Percentiles rank a stretch among this genome's conserved stretches.
These are phyloP conservation scores for Salticus scenicus DNA, from an alignment of 2,888 invertebrate genomes.

Conservation along the genomic window DNA sequence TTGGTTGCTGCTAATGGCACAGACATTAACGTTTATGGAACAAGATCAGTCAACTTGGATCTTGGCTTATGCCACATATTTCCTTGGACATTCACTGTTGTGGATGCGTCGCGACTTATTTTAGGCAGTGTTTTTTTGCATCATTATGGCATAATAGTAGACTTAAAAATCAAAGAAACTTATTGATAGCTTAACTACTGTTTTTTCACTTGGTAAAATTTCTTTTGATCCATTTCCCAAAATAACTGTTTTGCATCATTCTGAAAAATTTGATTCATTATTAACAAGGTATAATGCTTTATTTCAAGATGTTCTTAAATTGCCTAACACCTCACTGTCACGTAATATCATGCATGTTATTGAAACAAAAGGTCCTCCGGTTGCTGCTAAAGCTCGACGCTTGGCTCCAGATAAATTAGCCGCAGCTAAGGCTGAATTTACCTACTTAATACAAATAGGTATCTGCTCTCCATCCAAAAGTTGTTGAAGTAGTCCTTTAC, in stretches of 20 bases:
- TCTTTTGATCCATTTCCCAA: neutral
- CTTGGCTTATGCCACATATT: no score
- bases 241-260: neutral
- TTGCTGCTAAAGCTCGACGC: neutral
- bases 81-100: no score
- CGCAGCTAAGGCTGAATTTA: neutral
- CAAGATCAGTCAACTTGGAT: neutral
- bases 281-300: neutral
- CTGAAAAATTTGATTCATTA: neutral
- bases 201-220: neutral
- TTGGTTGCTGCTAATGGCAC: neutral
- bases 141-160: no score
- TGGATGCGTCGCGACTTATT: no score
- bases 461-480: neutral
- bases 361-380: no score
- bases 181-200: neutral
- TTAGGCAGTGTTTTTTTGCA: no score
- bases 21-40: neutral
- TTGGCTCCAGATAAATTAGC: neutral
- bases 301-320: neutral
- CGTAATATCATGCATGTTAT: no score
- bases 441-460: neutral
- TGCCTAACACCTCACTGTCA: neutral
- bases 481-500: neutral
- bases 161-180: no score